Base-by-base conservation (phyloP, 2,888 invertebrate species). In the Spisula subtruncata region DNA sequence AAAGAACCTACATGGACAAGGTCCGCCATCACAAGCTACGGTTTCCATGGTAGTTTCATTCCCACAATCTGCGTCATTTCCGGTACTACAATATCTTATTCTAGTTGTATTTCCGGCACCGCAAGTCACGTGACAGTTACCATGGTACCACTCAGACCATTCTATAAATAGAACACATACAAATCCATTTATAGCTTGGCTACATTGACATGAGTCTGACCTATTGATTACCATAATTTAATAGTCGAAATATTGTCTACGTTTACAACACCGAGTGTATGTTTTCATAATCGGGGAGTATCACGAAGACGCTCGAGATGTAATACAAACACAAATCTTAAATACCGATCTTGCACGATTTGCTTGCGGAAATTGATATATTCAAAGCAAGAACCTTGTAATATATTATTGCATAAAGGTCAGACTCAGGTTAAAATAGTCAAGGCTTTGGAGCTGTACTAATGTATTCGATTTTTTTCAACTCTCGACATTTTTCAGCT, bases 131-230 rank as follows among this genome's bases (percentile, higher is more conserved):
- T 84, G 87, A 75, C 90, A 91, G 16, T 66, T 56, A 2, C 82
- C 89, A 48, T 85, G 32, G 41, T 86, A 91, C 90, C 90, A 91
- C 12, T 29, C 41, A 0, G 90, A 89, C 90, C 90, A 91, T n/a
- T 71, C 90, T 90, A 25, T 35, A 75, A 66, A 81, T 71, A 46
- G 16, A 25, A 54, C 25, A 48, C 32, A 35, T 6, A n/a, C n/a
- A n/a, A n/a, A n/a, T n/a, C n/a, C n/a, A n/a, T n/a, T n/a, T n/a
- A 41, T 41, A 41, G 41, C 8, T 8, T 8, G 8, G 41, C 2
- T 41, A 41, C 2, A 5, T 41, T 41, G 41, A 41, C 41, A 41
- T 8, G 41, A 41, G 4, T 41, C 41, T 41, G 41, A 41, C 41
- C 8, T 41, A 5, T 41, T 5, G 8, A 41, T 41, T 41, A 41